Evolutionary conservation across 2,113 vertebrate genomes (phyloP).

Genomic region (Suncus etruscus): DNA sequence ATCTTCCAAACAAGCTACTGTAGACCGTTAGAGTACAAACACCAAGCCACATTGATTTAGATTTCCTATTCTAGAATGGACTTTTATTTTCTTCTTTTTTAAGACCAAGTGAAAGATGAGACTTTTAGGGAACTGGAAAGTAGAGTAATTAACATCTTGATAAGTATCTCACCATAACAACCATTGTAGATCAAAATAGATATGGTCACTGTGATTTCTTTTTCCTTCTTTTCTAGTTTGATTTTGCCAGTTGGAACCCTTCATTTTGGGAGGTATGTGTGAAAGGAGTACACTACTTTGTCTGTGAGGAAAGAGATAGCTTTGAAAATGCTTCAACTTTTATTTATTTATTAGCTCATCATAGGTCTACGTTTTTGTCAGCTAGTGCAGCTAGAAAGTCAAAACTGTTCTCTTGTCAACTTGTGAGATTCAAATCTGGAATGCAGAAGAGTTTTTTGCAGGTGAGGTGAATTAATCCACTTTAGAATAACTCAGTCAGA

Average conservation of each 20-base stretch:
- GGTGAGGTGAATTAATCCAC: not conserved
- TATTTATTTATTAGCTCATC: not conserved
- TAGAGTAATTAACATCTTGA: not conserved
- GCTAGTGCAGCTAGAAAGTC: not conserved
- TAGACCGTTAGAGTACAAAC: not conserved
- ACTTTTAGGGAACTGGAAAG: not conserved
- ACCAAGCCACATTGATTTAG: constrained; percentile 9
- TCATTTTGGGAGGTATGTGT: not conserved
- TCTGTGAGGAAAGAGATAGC: not conserved
- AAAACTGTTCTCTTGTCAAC: not conserved
- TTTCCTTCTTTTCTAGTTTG: not conserved
- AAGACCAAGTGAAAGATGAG: not conserved
- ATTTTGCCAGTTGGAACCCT: not conserved
- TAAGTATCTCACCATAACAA: not conserved
- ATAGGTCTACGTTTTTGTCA: not conserved
- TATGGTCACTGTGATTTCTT: not conserved
- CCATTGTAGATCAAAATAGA: not conserved
- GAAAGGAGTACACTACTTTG: not conserved
- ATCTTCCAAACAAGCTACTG: constrained; percentile 19
- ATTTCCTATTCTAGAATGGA: not conserved
- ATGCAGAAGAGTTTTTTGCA: not conserved
- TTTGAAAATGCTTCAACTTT: not conserved
- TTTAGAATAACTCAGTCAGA: not conserved
- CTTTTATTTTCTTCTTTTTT: not conserved
- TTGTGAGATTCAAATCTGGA: not conserved